Percentiles rank a stretch among this genome's conserved stretches.
Evolutionary conservation across 1,140 invertebrate species (phyloP).

Genomic region (Drosophila pachea): DNA sequence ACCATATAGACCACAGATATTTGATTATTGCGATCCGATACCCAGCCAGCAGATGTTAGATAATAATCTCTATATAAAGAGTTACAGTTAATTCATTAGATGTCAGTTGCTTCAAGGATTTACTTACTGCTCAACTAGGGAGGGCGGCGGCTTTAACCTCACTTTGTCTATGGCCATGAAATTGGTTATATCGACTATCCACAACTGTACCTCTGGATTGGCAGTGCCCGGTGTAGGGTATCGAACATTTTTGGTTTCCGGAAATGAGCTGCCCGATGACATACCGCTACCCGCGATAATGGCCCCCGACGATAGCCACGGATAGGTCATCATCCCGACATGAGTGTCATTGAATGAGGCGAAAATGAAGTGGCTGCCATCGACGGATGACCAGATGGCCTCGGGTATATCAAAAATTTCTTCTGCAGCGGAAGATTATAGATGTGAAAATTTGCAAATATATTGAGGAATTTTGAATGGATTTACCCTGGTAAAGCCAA

Average conservation of each 20-base stretch:
- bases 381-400: conserved; percentile 90
- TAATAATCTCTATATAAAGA: conserved; percentile 88
- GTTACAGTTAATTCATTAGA: background rate
- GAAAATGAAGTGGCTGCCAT: conserved; percentile 89
- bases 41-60: conserved; percentile 93
- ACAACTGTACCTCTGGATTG: conserved; percentile 90
- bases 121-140: conserved; percentile 86
- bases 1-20: conserved; percentile 94
- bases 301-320: conserved; percentile 84
- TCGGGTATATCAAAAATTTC: conserved; percentile 86
- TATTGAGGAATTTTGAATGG: background rate
- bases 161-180: conserved; percentile 81
- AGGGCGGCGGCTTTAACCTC: conserved; percentile 84
- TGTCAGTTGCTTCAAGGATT: background rate
- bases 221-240: conserved; percentile 91
- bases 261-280: conserved; percentile 81
- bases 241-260: conserved; percentile 86
- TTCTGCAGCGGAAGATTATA: conserved; percentile 80
- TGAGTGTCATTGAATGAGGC: conserved; percentile 92
- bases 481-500: conserved; percentile 94
- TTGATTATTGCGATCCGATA: conserved; percentile 84
- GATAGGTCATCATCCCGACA: conserved; percentile 87
- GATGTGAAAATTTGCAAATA: too few relatives aligned
- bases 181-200: conserved; percentile 88
- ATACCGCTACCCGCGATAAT: conserved; percentile 79